Evolutionary conservation across 2,113 vertebrate species (phyloP).

Genomic region (Nycticorax nycticorax): DNA sequence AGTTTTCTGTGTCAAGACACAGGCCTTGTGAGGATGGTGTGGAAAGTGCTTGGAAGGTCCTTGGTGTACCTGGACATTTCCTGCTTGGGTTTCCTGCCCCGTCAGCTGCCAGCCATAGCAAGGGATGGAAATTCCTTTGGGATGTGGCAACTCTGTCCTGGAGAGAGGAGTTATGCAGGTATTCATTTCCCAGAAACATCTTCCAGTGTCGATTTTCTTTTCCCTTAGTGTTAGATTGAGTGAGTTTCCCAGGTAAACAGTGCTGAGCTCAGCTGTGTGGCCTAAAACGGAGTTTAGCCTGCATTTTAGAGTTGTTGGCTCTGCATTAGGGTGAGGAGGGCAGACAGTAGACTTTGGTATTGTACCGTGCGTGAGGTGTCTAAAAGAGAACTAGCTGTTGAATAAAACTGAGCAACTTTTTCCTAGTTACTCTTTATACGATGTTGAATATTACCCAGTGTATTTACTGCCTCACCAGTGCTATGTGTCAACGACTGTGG

Average conservation of each 20-base stretch:
- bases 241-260: neutral
- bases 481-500: neutral
- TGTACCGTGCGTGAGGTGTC: neutral
- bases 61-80: accelerated
- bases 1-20: neutral
- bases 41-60: neutral
- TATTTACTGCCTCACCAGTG: neutral
- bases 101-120: neutral
- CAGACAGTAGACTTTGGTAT: neutral
- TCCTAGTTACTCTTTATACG: neutral
- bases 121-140: neutral
- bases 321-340: neutral
- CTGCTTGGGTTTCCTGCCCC: neutral
- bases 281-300: neutral
- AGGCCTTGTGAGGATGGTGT: neutral
- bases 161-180: neutral
- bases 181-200: neutral
- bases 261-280: neutral
- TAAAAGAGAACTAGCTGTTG: neutral
- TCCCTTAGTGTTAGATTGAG: neutral
- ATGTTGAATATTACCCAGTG: neutral
- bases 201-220: neutral
- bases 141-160: neutral
- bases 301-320: neutral
- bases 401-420: neutral